Conservation (phyloP, 2,113 vertebrate genomes). For the Speoplatyrhinus poulsoni region DNA sequence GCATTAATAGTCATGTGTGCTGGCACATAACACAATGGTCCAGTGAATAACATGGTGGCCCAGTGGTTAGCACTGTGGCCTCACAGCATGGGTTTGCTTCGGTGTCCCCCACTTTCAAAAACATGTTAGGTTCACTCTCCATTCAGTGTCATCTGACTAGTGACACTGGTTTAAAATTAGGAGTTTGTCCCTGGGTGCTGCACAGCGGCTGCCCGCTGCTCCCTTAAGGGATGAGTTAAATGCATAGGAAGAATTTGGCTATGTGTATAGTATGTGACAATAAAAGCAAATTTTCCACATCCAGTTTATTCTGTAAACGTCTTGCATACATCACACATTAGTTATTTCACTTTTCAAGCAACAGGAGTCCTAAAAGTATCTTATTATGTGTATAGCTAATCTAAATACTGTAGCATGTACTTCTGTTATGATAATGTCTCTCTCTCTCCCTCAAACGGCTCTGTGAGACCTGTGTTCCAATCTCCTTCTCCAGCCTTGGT, state of each 20-base stretch:
- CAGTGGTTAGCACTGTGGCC: no score
- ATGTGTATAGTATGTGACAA: no score
- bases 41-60: no score
- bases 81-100: no score
- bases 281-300: not conserved
- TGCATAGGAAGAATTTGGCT: no score
- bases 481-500: slow-evolving; percentile 65
- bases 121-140: no score
- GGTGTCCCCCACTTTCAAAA: no score
- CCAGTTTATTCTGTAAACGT: slow-evolving; percentile 53
- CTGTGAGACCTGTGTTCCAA: slow-evolving; percentile 52
- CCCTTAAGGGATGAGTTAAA: no score
- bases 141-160: no score
- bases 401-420: slow-evolving; percentile 37
- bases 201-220: no score
- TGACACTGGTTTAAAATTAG: no score
- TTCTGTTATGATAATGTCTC: slow-evolving; percentile 36
- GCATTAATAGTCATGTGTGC: slow-evolving; percentile 59
- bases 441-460: slow-evolving; percentile 44
- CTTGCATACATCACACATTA: slow-evolving; percentile 4
- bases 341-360: slow-evolving; percentile 41
- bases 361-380: slow-evolving; percentile 44
- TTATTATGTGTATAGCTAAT: not conserved
- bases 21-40: slow-evolving; percentile 9
- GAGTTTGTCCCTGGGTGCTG: no score